Evolutionary conservation across 2,888 invertebrate genomes (phyloP).

Genomic region (Graphium colonna): DNA sequence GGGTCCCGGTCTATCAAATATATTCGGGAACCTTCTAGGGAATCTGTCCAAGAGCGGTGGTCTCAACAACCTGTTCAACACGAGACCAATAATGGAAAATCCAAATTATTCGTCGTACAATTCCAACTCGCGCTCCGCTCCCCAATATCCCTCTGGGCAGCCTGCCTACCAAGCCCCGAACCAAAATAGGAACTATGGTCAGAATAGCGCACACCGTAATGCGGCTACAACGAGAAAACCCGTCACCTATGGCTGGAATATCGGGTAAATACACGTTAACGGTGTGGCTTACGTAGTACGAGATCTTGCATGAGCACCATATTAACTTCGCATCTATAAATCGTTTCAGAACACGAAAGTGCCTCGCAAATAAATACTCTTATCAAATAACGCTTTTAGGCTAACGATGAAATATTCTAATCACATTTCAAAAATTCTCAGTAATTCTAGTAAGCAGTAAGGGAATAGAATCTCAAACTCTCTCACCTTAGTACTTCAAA

Average conservation of each 20-base stretch:
- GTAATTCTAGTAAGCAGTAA: no score
- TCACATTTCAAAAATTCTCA: no score
- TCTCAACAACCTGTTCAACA: slow-evolving; percentile 57
- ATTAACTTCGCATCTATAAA: slow-evolving; percentile 2
- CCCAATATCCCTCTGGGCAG: slow-evolving; percentile 67
- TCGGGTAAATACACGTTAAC: slow-evolving; percentile 63
- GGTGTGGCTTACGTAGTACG: slow-evolving; percentile 41
- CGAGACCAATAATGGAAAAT: slow-evolving; percentile 69
- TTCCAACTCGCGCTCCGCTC: slow-evolving; percentile 61
- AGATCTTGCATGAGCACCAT: slow-evolving; percentile 35
- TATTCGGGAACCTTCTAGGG: slow-evolving; percentile 62
- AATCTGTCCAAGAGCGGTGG: slow-evolving; percentile 60
- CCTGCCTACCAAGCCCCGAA: slow-evolving; percentile 48
- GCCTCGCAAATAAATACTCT: no score
- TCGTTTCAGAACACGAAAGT: no score
- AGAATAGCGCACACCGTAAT: slow-evolving; percentile 46
- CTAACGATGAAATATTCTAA: no score
- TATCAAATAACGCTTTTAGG: no score
- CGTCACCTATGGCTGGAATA: slow-evolving; percentile 66
- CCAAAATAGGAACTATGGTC: slow-evolving; percentile 61
- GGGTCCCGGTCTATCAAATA: slow-evolving; percentile 47
- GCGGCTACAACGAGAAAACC: slow-evolving; percentile 56
- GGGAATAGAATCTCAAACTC: no score
- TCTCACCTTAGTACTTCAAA: no score
- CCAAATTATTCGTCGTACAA: slow-evolving; percentile 64